Percentiles rank a stretch among this genome's conserved stretches.
These are phyloP conservation scores for Diloba caeruleocephala DNA, from an alignment of 2,888 invertebrate species.

Conservation along the genomic window DNA sequence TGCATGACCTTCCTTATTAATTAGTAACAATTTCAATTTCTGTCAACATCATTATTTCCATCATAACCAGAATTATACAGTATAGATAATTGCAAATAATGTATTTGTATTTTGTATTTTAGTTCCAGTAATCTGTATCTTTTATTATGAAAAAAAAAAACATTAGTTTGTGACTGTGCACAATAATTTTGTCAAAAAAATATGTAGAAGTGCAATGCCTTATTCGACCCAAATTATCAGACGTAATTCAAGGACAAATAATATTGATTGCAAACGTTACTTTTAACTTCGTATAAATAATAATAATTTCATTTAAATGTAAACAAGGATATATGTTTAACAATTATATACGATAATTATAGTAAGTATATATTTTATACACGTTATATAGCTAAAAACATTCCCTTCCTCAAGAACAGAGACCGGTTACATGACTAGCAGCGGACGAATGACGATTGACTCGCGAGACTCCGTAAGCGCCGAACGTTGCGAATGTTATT, in stretches of 20 bases:
- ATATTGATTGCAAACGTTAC: no score
- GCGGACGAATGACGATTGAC: conserved; percentile 5
- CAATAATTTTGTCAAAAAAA: no score
- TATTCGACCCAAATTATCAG: no score
- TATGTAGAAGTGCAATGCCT: no score
- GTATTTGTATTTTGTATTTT: neutral
- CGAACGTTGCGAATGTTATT: conserved; percentile 15
- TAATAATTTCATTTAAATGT: no score
- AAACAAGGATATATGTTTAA: no score
- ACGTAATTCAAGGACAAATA: no score
- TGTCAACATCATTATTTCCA: neutral
- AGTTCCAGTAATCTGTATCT: no score
- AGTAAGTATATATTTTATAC: conserved; percentile 3
- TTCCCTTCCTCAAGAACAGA: conserved; percentile 46
- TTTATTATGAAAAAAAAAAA: no score
- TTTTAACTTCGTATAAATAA: no score
- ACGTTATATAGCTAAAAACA: conserved; percentile 13
- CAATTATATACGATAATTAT: no score
- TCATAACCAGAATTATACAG: neutral
- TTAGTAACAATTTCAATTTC: conserved; percentile 21
- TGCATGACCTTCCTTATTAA: conserved; percentile 39
- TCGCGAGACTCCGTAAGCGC: conserved; percentile 16
- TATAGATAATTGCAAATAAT: neutral
- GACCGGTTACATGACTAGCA: conserved; percentile 35
- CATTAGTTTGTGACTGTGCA: no score